phyloP scores from a whole-genome alignment of 2,888 invertebrate genomes.

The Geophilus truncorum region DNA sequence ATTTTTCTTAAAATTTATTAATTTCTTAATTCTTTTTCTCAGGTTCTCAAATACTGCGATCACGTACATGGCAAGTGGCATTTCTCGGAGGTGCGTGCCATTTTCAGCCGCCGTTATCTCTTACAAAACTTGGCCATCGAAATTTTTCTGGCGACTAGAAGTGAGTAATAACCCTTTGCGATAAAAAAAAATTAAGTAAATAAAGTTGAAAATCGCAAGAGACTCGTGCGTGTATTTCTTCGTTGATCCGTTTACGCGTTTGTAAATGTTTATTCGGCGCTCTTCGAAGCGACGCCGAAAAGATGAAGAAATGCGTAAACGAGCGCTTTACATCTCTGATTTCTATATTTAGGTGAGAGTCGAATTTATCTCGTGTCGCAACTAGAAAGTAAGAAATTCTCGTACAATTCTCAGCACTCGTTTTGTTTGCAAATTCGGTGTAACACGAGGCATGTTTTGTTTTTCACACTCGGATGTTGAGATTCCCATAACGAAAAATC shows the following conservation, averaged over 20 bases:
- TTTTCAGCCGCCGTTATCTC: conserved; percentile 93
- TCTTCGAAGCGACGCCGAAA: no score
- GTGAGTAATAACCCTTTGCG: conserved; percentile 64
- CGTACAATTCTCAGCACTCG: neutral
- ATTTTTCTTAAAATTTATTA: no score
- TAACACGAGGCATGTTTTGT: conserved; percentile 17
- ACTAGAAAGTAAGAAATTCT: conserved; percentile 30
- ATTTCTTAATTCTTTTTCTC: conserved; percentile 42
- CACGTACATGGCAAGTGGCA: conserved; percentile 99
- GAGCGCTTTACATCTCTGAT: neutral
- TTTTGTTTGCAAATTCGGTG: neutral
- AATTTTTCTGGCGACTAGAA: conserved; percentile 97
- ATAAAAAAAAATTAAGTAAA: no score
- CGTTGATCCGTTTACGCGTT: neutral
- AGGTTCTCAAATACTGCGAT: conserved; percentile 96
- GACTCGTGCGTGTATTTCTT: neutral
- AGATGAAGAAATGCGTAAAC: no score
- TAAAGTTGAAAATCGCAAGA: no score
- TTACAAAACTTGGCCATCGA: conserved; percentile 93
- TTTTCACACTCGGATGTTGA: no score
- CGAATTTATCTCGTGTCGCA: conserved; percentile 25
- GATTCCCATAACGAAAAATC: no score
- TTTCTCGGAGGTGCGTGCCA: conserved; percentile 97
- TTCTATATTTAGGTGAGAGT: conserved; percentile 33
- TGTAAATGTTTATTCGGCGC: neutral